phyloP scores from a whole-genome alignment of 2,797 vertebrate genomes.

The Falco columbarius region DNA sequence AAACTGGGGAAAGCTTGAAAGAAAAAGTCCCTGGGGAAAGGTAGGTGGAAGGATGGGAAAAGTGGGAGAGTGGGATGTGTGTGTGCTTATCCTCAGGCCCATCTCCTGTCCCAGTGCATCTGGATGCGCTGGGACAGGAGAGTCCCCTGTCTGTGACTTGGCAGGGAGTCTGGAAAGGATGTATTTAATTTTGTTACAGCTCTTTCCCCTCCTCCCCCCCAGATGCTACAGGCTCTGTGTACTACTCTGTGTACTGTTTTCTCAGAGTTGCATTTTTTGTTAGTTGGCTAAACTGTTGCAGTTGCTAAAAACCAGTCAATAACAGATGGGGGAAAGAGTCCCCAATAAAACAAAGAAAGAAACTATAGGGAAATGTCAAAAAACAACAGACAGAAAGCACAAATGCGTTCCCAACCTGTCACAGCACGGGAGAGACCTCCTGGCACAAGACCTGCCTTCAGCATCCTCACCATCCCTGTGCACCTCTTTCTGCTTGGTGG shows the following conservation, averaged over 20 bases:
- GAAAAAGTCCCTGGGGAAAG: background rate
- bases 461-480: background rate
- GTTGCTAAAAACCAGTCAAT: background rate
- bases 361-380: background rate
- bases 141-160: background rate
- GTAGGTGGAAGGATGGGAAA: background rate
- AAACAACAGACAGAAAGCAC: background rate
- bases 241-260: background rate
- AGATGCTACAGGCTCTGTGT: background rate
- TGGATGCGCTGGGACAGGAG: background rate
- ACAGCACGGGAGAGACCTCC: rapidly evolving
- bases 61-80: background rate
- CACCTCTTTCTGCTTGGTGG: background rate
- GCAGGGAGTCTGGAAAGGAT: background rate
- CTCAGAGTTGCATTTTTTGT: background rate
- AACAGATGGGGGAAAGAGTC: rapidly evolving
- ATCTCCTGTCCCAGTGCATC: background rate
- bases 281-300: background rate
- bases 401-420: background rate
- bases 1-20: background rate
- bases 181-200: background rate
- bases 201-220: background rate
- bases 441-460: background rate
- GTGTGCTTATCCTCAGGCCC: background rate
- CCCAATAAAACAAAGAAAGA: background rate